Evolutionary conservation across 2,113 vertebrate genomes (phyloP).

Genomic region (Mormyrus lacerda): DNA sequence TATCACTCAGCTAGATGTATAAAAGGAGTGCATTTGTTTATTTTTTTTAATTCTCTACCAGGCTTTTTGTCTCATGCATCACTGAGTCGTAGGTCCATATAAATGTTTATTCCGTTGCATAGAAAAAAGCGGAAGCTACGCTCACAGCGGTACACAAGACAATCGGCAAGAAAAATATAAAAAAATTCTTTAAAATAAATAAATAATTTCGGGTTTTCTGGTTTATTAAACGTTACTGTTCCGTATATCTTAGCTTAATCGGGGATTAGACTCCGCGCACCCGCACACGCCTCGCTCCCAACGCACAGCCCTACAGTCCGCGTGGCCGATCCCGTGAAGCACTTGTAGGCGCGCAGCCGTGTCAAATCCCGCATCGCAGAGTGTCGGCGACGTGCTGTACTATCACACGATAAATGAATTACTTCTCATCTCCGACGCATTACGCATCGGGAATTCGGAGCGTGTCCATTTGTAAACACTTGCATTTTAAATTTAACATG

Average conservation of each 20-base stretch:
- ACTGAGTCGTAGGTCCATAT: not conserved
- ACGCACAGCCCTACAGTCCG: not conserved
- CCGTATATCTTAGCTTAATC: not conserved
- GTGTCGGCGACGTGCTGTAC: not conserved
- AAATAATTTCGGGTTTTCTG: too few species aligned
- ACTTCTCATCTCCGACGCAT: not conserved
- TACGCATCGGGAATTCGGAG: not conserved
- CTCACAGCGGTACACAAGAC: not conserved
- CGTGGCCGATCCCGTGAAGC: not conserved
- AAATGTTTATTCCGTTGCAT: not conserved
- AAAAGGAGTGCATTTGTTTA: not conserved
- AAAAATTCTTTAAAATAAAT: not conserved
- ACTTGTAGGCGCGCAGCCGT: not conserved
- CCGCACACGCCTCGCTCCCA: not conserved
- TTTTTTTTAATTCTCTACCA: not conserved
- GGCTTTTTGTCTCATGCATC: not conserved
- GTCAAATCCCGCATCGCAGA: not conserved
- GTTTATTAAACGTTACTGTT: not conserved
- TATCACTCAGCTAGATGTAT: not conserved
- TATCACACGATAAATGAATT: not conserved
- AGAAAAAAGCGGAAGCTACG: not conserved
- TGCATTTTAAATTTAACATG: not conserved
- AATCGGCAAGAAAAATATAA: not conserved
- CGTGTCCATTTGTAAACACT: not conserved
- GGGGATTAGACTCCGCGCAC: not conserved